Evolutionary conservation across 2,888 invertebrate species (phyloP).

Genomic region (Steinernema scapterisci): DNA sequence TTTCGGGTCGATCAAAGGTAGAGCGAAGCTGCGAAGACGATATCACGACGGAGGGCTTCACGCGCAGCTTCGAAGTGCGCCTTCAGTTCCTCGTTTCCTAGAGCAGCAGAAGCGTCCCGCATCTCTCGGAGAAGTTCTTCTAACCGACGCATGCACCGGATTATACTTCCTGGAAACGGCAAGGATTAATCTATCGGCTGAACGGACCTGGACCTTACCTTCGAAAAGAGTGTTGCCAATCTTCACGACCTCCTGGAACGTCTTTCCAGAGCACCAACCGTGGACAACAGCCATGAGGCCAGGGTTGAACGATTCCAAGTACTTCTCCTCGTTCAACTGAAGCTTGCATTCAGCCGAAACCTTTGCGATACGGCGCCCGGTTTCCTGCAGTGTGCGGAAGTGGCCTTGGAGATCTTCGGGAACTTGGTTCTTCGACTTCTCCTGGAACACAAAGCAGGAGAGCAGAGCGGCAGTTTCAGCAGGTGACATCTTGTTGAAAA

Average conservation of each 20-base stretch:
- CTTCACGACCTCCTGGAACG: slow-evolving; percentile 88
- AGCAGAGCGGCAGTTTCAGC: slow-evolving; percentile 82
- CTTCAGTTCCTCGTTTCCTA: slow-evolving; percentile 55
- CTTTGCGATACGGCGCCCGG: slow-evolving; percentile 88
- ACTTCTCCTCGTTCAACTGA: slow-evolving; percentile 69
- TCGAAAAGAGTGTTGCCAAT: slow-evolving; percentile 96
- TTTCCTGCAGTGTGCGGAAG: slow-evolving; percentile 77
- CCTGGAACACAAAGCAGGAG: slow-evolving; percentile 70
- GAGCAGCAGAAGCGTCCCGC: slow-evolving; percentile 73
- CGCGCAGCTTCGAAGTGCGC: slow-evolving; percentile 70
- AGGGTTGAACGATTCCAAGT: slow-evolving; percentile 89
- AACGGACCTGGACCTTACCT: slow-evolving; percentile 72
- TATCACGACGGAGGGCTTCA: slow-evolving; percentile 86
- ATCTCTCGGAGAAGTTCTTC: slow-evolving; percentile 94
- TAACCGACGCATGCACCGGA: slow-evolving; percentile 89
- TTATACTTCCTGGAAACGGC: slow-evolving; percentile 75
- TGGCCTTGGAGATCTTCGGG: background rate
- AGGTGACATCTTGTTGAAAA: slow-evolving; percentile 81
- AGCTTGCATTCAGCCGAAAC: slow-evolving; percentile 73
- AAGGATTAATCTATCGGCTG: background rate
- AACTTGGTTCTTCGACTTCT: slow-evolving; percentile 37
- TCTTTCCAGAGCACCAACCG: slow-evolving; percentile 90
- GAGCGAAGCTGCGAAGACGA: slow-evolving; percentile 98
- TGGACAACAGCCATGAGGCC: slow-evolving; percentile 95
- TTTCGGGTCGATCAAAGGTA: slow-evolving; percentile 76